Conservation (phyloP, 2,797 vertebrate genomes). For the Xenopus petersii region DNA sequence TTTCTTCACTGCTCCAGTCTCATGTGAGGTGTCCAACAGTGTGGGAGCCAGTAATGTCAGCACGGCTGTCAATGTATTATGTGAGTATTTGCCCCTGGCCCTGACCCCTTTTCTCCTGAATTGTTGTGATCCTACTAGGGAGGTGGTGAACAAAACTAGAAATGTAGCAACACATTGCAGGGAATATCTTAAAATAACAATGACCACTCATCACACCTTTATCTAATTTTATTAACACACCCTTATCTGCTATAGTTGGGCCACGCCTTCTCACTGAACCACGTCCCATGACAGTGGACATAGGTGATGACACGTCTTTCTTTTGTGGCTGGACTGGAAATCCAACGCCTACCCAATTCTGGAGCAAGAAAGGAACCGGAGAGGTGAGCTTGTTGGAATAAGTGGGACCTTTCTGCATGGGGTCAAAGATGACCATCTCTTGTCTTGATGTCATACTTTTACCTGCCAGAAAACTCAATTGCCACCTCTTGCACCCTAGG, state of each 20-base stretch:
- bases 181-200: too few relatives aligned
- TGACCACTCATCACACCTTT: too few relatives aligned
- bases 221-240: too few relatives aligned
- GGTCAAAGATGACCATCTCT: too few relatives aligned
- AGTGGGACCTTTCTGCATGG: not conserved
- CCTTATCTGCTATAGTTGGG: conserved; percentile 66
- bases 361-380: conserved; percentile 79
- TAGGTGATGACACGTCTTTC: conserved; percentile 81
- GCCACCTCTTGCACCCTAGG: conserved; percentile 58
- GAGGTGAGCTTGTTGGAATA: conserved; percentile 67
- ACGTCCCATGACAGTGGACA: conserved; percentile 75
- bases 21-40: conserved; percentile 87
- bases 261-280: conserved; percentile 80
- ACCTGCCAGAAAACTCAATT: too few relatives aligned
- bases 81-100: conserved; percentile 68
- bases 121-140: too few relatives aligned
- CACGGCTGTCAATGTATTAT: conserved; percentile 85
- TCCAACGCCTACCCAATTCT: conserved; percentile 83
- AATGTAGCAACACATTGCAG: too few relatives aligned
- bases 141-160: too few relatives aligned
- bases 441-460: too few relatives aligned
- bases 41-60: conserved; percentile 88
- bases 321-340: conserved; percentile 88
- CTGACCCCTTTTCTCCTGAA: too few relatives aligned
- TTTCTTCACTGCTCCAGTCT: conserved; percentile 86